A percentile compares a stretch with the other conserved stretches of the same genome.
Evolutionary conservation across 2,797 vertebrate genomes (phyloP).

Genomic region (Pseudochirops cupreus): DNA sequence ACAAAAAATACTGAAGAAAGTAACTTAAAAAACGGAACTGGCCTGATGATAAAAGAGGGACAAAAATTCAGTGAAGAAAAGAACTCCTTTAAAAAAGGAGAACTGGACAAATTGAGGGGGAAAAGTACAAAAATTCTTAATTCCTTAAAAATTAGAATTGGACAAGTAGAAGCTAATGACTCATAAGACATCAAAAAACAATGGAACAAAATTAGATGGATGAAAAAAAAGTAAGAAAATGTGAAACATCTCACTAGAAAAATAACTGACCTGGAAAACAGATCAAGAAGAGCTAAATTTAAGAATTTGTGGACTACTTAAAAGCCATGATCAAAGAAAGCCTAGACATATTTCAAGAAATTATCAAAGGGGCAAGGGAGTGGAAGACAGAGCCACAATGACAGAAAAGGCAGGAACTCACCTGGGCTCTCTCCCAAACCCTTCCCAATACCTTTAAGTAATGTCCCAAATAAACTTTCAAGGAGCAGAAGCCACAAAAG

Average conservation of each 20-base stretch:
- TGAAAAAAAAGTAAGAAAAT: not conserved
- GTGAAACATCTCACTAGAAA: not conserved
- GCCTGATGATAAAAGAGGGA: no score
- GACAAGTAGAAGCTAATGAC: not conserved
- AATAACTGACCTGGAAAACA: not conserved
- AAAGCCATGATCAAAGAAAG: slow-evolving; percentile 1
- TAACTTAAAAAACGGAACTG: no score
- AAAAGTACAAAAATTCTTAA: not conserved
- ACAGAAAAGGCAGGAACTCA: not conserved
- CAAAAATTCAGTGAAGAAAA: not conserved
- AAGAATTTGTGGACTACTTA: not conserved
- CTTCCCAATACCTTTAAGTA: not conserved
- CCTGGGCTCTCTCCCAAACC: no score
- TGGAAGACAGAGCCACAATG: not conserved
- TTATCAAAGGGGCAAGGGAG: no score
- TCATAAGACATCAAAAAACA: not conserved
- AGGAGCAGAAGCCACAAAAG: not conserved
- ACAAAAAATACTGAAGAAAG: not conserved
- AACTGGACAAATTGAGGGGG: not conserved
- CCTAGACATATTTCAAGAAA: not conserved
- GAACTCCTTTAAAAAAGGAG: not conserved
- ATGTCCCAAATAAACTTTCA: not conserved
- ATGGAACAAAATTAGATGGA: not conserved
- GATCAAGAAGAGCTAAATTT: not conserved
- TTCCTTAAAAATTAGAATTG: not conserved